Evolutionary conservation across 2,888 invertebrate genomes (phyloP), one percentile per base, ranked within the genome.

Genomic region (Cremastinae sp.): DNA sequence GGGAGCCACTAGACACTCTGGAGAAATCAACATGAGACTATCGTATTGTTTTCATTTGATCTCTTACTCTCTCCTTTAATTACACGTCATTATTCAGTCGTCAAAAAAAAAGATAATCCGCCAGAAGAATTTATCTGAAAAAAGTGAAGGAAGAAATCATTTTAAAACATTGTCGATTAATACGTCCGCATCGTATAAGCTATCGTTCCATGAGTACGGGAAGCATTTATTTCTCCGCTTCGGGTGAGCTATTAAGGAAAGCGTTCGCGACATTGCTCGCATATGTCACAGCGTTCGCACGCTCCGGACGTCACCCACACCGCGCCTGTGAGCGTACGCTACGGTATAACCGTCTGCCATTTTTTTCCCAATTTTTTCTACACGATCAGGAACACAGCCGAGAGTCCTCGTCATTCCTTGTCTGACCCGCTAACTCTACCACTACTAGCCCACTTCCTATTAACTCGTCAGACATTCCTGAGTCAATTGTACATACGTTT

Each of bases 251-350:
- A 88, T 88, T 89, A 85, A 89, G 87, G 88, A 88, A 89, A 89
- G 88, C 87, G 28, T 28, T 28, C 28, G 88, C 87, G 89, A 89
- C 89, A 85, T 84, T 28, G 28, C 28, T 28, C 82, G 88, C 88
- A 89, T 88, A 88, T 89, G 89, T 89, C 89, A 89, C 88, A 89
- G 85, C 89, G 89, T 89, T 89, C 89, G 88, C 89, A 89, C 89
- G 89, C 88, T 87, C 86, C 86, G 82, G 82, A 81, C 82, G 80
- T 81, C 83, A 83, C 84, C 83, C 83, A 84, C 82, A 85, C 86
- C 84, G 85, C 86, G 85, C 85, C 86, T 84, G 79, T 80, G 41
- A 56, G 74, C 72, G 71, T 64, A 65, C 75, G 74, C 75, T 51
- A 10, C 8, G n/a, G 22, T 51, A 18, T 43, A 28, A 28, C 12